Evolutionary conservation across 2,113 vertebrate species (phyloP).

Genomic region (Hippoglossus stenolepis): DNA sequence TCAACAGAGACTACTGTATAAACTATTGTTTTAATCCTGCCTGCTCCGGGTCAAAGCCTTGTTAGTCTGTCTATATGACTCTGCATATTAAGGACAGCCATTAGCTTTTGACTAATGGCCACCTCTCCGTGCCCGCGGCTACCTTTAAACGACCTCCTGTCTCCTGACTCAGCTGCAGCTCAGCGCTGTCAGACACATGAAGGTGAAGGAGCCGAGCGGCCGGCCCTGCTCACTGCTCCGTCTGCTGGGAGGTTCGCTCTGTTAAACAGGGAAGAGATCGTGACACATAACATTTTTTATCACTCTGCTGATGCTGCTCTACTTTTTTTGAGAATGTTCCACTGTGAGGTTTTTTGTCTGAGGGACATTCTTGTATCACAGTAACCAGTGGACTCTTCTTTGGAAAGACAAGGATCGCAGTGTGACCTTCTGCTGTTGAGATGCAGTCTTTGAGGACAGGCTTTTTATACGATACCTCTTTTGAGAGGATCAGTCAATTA

Average conservation of each 20-base stretch:
- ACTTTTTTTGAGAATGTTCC: no score
- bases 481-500: neutral
- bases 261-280: neutral
- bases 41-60: conserved; percentile 61
- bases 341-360: no score
- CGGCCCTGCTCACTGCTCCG: neutral
- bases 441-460: no score
- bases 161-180: conserved; percentile 37
- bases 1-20: conserved; percentile 79
- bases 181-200: conserved; percentile 20
- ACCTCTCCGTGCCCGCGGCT: conserved; percentile 51
- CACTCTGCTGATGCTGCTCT: no score
- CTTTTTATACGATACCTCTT: neutral
- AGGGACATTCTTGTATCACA: neutral
- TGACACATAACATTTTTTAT: no score
- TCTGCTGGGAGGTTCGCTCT: neutral
- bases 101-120: conserved; percentile 72
- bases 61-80: conserved; percentile 60
- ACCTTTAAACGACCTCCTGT: conserved; percentile 37
- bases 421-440: neutral
- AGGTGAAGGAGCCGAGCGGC: neutral
- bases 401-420: neutral
- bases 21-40: conserved; percentile 81
- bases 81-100: conserved; percentile 65
- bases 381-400: neutral